Conservation (phyloP, 2,113 vertebrate species). For the Pygoscelis antarcticus region DNA sequence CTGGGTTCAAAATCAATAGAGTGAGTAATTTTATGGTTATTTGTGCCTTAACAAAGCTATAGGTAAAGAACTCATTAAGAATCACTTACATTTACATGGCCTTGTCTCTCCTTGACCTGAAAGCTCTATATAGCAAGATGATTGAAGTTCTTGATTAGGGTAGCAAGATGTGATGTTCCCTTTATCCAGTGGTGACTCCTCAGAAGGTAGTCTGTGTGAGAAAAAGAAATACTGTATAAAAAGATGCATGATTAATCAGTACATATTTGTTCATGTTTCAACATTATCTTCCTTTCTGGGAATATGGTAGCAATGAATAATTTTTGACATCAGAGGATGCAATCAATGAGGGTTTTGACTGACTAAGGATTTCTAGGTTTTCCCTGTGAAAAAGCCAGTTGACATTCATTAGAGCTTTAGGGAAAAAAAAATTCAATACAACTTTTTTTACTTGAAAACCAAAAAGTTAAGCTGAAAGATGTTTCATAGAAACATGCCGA, state of each 20-base stretch:
- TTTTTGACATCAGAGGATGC: slow-evolving; percentile 48
- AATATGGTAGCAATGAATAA: slow-evolving; percentile 1
- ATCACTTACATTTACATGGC: slow-evolving; percentile 14
- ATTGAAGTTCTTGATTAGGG: background rate
- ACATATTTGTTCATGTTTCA: background rate
- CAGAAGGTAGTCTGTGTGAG: background rate
- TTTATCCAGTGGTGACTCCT: background rate
- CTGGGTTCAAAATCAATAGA: slow-evolving; percentile 4
- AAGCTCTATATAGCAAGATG: background rate
- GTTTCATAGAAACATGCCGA: background rate
- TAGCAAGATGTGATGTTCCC: background rate
- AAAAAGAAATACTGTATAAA: background rate
- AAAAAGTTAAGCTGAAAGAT: background rate
- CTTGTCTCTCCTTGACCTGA: slow-evolving; percentile 31
- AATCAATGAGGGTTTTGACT: slow-evolving; percentile 47
- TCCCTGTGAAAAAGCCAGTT: slow-evolving; percentile 10
- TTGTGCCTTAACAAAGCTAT: slow-evolving; percentile 18
- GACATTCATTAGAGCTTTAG: slow-evolving; percentile 20
- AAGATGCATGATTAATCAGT: background rate
- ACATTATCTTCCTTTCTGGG: background rate
- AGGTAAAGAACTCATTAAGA: slow-evolving; percentile 15
- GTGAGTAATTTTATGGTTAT: slow-evolving; percentile 10
- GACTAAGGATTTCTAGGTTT: slow-evolving; percentile 53
- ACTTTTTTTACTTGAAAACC: background rate
- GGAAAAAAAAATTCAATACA: background rate